These are phyloP conservation scores for Crocallis elinguaria DNA, from an alignment of 2,888 invertebrate genomes.

Conservation along the genomic window DNA sequence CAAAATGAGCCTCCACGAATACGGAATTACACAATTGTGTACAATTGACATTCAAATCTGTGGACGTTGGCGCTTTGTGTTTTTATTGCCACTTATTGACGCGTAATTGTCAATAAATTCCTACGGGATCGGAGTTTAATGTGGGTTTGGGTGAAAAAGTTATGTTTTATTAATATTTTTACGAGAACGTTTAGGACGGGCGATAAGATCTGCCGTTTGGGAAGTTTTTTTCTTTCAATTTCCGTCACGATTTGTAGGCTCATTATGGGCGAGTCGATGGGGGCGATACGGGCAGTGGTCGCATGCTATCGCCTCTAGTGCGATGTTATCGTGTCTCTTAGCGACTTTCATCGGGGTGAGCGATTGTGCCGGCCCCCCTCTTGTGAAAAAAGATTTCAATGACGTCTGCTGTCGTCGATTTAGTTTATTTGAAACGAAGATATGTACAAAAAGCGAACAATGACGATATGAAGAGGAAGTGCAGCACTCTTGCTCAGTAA, in stretches of 20 bases:
- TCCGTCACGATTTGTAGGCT: constrained; percentile 84
- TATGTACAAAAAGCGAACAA: no score
- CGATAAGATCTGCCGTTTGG: constrained; percentile 82
- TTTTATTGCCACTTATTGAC: constrained; percentile 84
- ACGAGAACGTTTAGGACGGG: constrained; percentile 81
- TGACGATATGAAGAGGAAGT: no score
- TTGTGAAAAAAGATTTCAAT: constrained; percentile 74
- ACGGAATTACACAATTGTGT: constrained; percentile 82
- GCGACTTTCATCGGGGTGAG: constrained; percentile 80
- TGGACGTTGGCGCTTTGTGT: constrained; percentile 82
- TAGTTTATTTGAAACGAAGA: constrained; percentile 62
- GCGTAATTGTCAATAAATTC: constrained; percentile 85
- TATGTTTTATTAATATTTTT: constrained; percentile 85
- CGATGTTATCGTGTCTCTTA: constrained; percentile 79
- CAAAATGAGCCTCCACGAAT: constrained; percentile 82
- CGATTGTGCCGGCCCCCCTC: constrained; percentile 68
- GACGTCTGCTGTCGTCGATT: constrained; percentile 59
- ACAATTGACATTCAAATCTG: constrained; percentile 85
- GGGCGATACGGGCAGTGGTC: constrained; percentile 83
- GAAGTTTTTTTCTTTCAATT: constrained; percentile 84
- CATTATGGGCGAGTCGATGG: constrained; percentile 80
- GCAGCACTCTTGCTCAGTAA: no score
- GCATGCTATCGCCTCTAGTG: constrained; percentile 69
- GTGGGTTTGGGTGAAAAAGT: constrained; percentile 85
- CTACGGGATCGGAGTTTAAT: constrained; percentile 83